Percentiles rank a stretch among this genome's conserved stretches.
phyloP scores from a whole-genome alignment of 2,113 vertebrate genomes.

The Cyprinodon tularosa region DNA sequence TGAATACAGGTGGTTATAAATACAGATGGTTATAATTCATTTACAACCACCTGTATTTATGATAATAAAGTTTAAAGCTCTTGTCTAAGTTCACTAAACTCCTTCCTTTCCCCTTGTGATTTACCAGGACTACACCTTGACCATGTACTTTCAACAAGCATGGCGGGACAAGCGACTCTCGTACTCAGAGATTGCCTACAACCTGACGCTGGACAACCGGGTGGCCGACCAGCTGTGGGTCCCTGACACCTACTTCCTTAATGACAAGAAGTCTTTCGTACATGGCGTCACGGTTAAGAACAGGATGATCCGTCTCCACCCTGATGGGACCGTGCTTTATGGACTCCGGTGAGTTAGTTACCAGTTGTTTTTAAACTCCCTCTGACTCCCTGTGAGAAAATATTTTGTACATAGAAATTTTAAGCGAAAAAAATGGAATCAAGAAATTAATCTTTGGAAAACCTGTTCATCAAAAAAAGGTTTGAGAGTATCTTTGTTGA shows the following conservation, averaged over 20 bases:
- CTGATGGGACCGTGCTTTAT: conserved; percentile 96
- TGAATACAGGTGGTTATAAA: neutral
- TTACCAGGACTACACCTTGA: conserved; percentile 96
- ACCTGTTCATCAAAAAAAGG: no score
- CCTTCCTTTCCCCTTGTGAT: conserved; percentile 7
- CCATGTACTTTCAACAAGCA: conserved; percentile 99
- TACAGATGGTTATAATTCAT: neutral
- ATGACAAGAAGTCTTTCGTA: conserved; percentile 99
- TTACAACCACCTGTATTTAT: neutral
- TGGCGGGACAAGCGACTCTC: conserved; percentile 98
- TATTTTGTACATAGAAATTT: no score
- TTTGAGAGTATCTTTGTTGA: no score
- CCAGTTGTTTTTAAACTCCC: neutral
- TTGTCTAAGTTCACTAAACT: conserved; percentile 6
- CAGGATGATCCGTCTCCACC: conserved; percentile 98
- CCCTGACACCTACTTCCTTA: conserved; percentile 97
- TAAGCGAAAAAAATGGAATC: no score
- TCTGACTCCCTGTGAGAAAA: neutral
- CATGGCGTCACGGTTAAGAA: conserved; percentile 99
- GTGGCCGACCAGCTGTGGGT: conserved; percentile 99
- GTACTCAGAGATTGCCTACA: conserved; percentile 97
- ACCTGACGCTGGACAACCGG: conserved; percentile 97
- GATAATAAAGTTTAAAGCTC: neutral
- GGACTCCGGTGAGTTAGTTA: conserved; percentile 89
- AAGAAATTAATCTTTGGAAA: no score